Evolutionary conservation across 1,140 invertebrate genomes (phyloP), one percentile per base, ranked within the genome.

Genomic region (Drosophila biarmipes): DNA sequence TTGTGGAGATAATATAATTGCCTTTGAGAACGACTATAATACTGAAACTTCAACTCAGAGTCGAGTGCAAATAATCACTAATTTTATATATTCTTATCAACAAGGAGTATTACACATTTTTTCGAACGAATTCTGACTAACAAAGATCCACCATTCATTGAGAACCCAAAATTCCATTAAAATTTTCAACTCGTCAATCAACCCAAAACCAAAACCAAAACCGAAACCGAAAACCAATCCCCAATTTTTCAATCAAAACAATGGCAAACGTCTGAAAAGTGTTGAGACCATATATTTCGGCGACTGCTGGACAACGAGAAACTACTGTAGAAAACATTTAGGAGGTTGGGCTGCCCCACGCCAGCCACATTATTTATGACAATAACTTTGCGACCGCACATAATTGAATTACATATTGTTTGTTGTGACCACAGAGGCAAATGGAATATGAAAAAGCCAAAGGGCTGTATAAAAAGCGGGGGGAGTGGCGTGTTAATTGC

Each of bases 351-450:
- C 46, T 10, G 10, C 62, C 48, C 17, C 51, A 37, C 21, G 0
- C 29, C 29, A 8, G 10, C 45, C n/a, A 63, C 57, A 87, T 86
- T 78, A 86, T 86, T 86, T 89, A 87, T 87, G 82, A 68, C 82
- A 76, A 64, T 74, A 66, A 75, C 55, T 78, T 73, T 80, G 77
- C 78, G 81, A 55, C 63, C 82, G 82, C 78, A 76, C 78, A 87
- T 87, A 87, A 87, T 87, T 89, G 84, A 89, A 87, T 87, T 89
- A 87, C 77, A 87, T 86, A 78, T 69, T 73, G 72, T 75, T 82
- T 81, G 58, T 67, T 73, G 40, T 78, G 69, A 72, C 66, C 56
- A 72, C 29, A 51, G 17, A n/a, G 45, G 19, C 27, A n/a, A n/a
- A 19, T 21, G n/a, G 14, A 12, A 14, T 17, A 6, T 3, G 12